A percentile compares a stretch with the other conserved stretches of the same genome.
phyloP scores from a whole-genome alignment of 2,888 invertebrate species.

The Amphipyra tragopoginis region DNA sequence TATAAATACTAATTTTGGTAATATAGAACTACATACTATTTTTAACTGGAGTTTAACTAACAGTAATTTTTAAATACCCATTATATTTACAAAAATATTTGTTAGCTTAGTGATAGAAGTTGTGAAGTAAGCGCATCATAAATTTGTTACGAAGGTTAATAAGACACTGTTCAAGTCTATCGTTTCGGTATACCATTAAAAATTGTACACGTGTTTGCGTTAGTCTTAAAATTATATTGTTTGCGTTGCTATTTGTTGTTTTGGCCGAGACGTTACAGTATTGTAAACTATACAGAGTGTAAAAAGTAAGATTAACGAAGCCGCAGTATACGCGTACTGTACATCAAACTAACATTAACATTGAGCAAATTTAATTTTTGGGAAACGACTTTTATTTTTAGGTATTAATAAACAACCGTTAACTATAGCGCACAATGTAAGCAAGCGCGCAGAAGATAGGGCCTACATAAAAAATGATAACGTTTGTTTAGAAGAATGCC shows the following conservation, averaged over 20 bases:
- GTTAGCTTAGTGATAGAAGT: conserved; percentile 15
- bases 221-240: conserved; percentile 16
- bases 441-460: too few species aligned
- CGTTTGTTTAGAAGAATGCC: too few species aligned
- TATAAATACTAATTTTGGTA: neutral
- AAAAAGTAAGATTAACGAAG: too few species aligned
- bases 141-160: conserved; percentile 45
- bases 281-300: neutral
- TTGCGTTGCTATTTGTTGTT: conserved; percentile 16
- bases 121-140: conserved; percentile 35
- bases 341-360: too few species aligned
- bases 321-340: too few species aligned
- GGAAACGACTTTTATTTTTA: too few species aligned
- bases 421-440: too few species aligned
- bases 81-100: conserved; percentile 10
- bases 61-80: conserved; percentile 3
- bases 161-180: conserved; percentile 63
- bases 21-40: neutral
- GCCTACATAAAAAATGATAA: too few species aligned
- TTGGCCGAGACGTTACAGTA: neutral
- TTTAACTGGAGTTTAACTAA: conserved; percentile 10
- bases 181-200: conserved; percentile 43
- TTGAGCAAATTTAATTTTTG: too few species aligned
- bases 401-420: too few species aligned
- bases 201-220: conserved; percentile 16